These are phyloP conservation scores for Barypeithes pellucidus DNA, from an alignment of 2,888 invertebrate genomes.

Conservation along the genomic window DNA sequence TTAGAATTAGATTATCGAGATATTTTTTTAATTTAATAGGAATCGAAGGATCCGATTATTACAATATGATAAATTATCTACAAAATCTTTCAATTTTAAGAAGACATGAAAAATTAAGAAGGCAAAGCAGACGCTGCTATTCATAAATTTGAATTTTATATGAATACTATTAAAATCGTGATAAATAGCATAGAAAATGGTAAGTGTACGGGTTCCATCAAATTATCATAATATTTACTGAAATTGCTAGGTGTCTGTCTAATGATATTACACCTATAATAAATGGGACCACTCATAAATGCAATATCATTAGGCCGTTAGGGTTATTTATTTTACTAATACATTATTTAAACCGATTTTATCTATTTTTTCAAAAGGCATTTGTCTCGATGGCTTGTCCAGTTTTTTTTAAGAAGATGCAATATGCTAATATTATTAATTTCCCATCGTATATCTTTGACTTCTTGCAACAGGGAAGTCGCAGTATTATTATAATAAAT, in stretches of 20 bases:
- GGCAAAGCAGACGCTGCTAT: neutral
- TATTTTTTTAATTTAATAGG: too few relatives aligned
- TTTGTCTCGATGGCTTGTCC: constrained; percentile 1
- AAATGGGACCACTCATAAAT: constrained; percentile 42
- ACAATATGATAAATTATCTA: too few relatives aligned
- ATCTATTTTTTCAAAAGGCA: constrained; percentile 24
- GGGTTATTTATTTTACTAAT: constrained; percentile 45
- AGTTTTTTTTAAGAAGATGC: constrained; percentile 27
- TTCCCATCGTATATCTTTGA: constrained; percentile 40
- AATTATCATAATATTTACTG: constrained; percentile 50
- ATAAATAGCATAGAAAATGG: constrained; percentile 49
- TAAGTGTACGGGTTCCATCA: constrained; percentile 41
- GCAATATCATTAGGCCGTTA: constrained; percentile 41
- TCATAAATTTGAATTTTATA: constrained; percentile 47
- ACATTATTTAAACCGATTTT: constrained; percentile 26
- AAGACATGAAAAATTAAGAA: neutral
- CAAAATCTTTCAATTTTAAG: neutral
- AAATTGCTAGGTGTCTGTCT: constrained; percentile 49
- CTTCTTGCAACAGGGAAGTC: constrained; percentile 37
- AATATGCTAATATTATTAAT: constrained; percentile 51
- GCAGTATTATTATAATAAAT: constrained; percentile 50
- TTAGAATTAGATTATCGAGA: too few relatives aligned
- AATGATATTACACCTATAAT: constrained; percentile 42
- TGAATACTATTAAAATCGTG: constrained; percentile 31
- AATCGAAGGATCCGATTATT: too few relatives aligned